Evolutionary conservation across 2,888 invertebrate genomes (phyloP).

Genomic region (Spodoptera littoralis): DNA sequence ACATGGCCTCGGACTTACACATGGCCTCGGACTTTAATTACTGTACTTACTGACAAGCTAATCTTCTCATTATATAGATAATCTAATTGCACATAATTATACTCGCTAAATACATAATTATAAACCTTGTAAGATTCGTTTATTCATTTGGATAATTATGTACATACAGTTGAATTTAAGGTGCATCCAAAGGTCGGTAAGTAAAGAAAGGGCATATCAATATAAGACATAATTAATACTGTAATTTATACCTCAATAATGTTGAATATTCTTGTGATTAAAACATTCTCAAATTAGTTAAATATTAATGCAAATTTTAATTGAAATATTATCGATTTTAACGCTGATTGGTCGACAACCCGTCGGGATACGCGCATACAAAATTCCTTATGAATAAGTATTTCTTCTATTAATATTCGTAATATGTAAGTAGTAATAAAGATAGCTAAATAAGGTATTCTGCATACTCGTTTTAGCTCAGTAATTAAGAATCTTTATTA

Average conservation of each 20-base stretch:
- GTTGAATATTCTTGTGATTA: slow-evolving; percentile 39
- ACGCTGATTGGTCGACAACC: slow-evolving; percentile 45
- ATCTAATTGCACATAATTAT: neutral
- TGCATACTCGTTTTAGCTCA: slow-evolving; percentile 21
- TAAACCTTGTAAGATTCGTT: slow-evolving; percentile 7
- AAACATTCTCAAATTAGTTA: slow-evolving; percentile 47
- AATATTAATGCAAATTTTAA: slow-evolving; percentile 54
- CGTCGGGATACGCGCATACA: slow-evolving; percentile 23
- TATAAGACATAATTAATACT: slow-evolving; percentile 35
- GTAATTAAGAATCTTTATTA: slow-evolving; percentile 35
- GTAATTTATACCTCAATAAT: slow-evolving; percentile 39
- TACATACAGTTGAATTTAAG: slow-evolving; percentile 3
- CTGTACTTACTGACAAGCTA: too few species aligned
- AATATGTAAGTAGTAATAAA: slow-evolving; percentile 9
- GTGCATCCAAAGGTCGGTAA: slow-evolving; percentile 22
- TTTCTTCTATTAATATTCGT: slow-evolving; percentile 27
- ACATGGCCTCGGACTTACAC: too few species aligned
- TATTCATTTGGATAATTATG: slow-evolving; percentile 31
- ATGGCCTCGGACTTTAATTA: too few species aligned
- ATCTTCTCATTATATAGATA: neutral
- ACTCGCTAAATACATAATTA: slow-evolving; percentile 4
- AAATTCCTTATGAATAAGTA: slow-evolving; percentile 10
- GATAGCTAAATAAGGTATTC: slow-evolving; percentile 30
- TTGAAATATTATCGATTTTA: slow-evolving; percentile 42
- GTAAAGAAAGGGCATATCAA: slow-evolving; percentile 33